Conservation (phyloP, 2,888 invertebrate species). For the Platycheirus rosarum region DNA sequence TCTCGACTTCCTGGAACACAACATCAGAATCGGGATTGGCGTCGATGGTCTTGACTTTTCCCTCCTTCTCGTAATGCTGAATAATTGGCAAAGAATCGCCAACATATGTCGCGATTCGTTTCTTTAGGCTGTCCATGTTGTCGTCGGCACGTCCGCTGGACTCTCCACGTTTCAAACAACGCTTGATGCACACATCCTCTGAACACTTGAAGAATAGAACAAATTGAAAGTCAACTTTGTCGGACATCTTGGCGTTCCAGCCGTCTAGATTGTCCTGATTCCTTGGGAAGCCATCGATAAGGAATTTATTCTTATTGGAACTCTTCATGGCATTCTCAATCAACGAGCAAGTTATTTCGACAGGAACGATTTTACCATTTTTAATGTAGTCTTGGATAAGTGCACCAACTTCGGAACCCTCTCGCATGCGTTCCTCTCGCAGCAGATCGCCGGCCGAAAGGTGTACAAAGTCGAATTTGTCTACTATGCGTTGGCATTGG, state of each 20-base stretch:
- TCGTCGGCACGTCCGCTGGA: slow-evolving; percentile 97
- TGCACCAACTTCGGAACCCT: slow-evolving; percentile 93
- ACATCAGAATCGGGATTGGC: slow-evolving; percentile 87
- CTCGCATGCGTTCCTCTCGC: slow-evolving; percentile 93
- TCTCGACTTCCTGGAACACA: slow-evolving; percentile 86
- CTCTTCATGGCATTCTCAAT: slow-evolving; percentile 89
- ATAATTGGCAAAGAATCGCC: slow-evolving; percentile 96
- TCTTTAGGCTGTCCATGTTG: slow-evolving; percentile 93
- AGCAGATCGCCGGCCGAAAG: slow-evolving; percentile 96
- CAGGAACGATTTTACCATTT: slow-evolving; percentile 98
- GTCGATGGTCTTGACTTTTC: slow-evolving; percentile 90
- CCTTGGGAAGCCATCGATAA: slow-evolving; percentile 99
- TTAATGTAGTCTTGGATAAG: slow-evolving; percentile 96
- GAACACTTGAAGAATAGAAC: slow-evolving; percentile 96
- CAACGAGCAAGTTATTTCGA: slow-evolving; percentile 98
- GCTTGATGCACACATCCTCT: slow-evolving; percentile 90
- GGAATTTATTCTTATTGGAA: slow-evolving; percentile 88
- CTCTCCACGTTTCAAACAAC: slow-evolving; percentile 94
- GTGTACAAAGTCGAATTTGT: slow-evolving; percentile 91
- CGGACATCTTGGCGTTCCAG: slow-evolving; percentile 93
- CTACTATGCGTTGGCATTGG: slow-evolving; percentile 93
- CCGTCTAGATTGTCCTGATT: slow-evolving; percentile 98
- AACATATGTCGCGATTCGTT: slow-evolving; percentile 93
- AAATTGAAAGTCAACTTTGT: slow-evolving; percentile 92
- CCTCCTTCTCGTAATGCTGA: slow-evolving; percentile 88